These are phyloP conservation scores for Ciconia nigra DNA, from an alignment of 2,797 vertebrate species.

Conservation along the genomic window DNA sequence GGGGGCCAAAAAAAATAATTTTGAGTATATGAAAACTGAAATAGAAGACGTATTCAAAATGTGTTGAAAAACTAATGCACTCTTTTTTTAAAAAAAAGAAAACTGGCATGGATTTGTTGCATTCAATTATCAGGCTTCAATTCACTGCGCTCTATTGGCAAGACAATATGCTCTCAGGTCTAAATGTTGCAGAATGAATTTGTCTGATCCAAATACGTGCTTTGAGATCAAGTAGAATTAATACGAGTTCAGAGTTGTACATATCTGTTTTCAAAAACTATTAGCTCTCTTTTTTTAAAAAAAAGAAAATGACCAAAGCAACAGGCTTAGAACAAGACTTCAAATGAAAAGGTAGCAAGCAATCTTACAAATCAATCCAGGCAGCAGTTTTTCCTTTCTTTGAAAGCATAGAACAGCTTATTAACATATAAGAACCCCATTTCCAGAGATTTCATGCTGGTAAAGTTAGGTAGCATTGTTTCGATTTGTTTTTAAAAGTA, in stretches of 20 bases:
- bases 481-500: background rate
- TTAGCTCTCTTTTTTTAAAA: background rate
- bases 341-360: background rate
- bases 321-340: background rate
- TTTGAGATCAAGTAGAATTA: background rate
- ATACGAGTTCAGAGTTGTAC: background rate
- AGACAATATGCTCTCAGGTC: background rate
- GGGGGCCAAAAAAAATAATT: background rate
- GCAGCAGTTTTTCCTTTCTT: background rate
- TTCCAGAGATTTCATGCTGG: background rate
- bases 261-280: background rate
- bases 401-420: background rate
- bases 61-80: background rate
- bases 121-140: background rate
- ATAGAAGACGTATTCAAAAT: background rate
- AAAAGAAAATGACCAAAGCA: background rate
- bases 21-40: background rate
- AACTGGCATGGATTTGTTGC: background rate
- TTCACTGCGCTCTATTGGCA: background rate
- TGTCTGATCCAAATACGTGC: background rate
- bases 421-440: background rate
- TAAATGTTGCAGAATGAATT: background rate
- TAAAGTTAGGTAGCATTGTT: background rate
- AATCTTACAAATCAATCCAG: background rate
- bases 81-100: background rate